Conservation (phyloP, 2,888 invertebrate genomes). For the Melanophora roralis region DNA sequence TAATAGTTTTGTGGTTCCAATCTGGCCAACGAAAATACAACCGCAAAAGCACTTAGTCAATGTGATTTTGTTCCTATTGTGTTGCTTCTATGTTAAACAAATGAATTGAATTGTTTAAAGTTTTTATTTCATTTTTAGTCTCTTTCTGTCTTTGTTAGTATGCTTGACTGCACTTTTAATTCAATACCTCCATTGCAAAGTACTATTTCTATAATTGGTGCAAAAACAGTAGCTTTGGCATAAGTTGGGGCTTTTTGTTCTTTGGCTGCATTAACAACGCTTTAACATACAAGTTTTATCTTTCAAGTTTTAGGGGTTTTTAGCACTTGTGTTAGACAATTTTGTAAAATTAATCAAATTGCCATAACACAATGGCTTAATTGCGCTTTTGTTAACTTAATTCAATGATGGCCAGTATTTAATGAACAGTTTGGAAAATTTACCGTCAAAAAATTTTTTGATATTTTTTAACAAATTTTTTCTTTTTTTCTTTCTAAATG, state of each 20-base stretch:
- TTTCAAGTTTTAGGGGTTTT: slow-evolving; percentile 43
- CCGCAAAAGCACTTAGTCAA: slow-evolving; percentile 48
- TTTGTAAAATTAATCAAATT: slow-evolving; percentile 57
- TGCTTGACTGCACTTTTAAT: slow-evolving; percentile 31
- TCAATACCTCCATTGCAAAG: not conserved
- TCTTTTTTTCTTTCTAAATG: slow-evolving; percentile 7
- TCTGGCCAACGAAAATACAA: slow-evolving; percentile 15
- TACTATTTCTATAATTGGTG: not conserved
- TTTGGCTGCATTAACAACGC: not conserved
- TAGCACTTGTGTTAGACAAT: slow-evolving; percentile 53
- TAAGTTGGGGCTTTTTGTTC: slow-evolving; percentile 1
- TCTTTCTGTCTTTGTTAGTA: not conserved
- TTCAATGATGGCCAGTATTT: slow-evolving; percentile 38
- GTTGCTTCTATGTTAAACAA: slow-evolving; percentile 55
- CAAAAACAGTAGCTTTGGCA: slow-evolving; percentile 15
- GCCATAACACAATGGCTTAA: slow-evolving; percentile 39
- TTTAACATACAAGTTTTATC: slow-evolving; percentile 10
- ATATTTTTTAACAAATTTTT: not conserved
- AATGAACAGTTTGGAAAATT: slow-evolving; percentile 42
- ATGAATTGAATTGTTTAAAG: slow-evolving; percentile 56
- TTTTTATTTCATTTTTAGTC: not conserved
- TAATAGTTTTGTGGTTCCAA: slow-evolving; percentile 3
- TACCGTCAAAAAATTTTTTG: not conserved
- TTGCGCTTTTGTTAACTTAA: slow-evolving; percentile 51
- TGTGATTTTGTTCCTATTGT: slow-evolving; percentile 12